Conservation (phyloP, 2,113 vertebrate species). For the Gopherus flavomarginatus region DNA sequence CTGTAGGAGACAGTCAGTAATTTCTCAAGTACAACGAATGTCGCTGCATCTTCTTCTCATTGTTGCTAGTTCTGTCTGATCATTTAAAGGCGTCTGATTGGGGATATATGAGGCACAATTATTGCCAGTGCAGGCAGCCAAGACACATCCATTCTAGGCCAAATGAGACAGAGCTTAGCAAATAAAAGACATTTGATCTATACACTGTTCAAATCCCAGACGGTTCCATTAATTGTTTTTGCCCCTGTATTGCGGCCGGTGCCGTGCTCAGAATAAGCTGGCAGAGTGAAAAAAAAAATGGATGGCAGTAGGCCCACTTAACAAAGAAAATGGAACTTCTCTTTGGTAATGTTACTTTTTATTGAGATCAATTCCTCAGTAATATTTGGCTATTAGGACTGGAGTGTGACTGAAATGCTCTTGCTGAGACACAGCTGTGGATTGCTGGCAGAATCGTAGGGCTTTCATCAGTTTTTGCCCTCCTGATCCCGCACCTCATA, state of each 20-base stretch:
- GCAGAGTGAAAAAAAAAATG: conserved; percentile 21
- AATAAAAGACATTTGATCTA: conserved; percentile 52
- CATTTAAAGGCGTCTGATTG: conserved; percentile 55
- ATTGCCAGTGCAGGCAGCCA: conserved; percentile 26
- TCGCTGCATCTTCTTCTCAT: conserved; percentile 37
- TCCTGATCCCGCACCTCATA: neutral
- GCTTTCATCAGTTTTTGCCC: neutral
- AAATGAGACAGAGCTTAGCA: conserved; percentile 46
- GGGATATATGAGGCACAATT: conserved; percentile 60
- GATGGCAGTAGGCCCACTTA: neutral
- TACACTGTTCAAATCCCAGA: conserved; percentile 41
- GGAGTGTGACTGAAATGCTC: neutral
- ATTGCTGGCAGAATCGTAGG: neutral
- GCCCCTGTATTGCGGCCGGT: conserved; percentile 23
- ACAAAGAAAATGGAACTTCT: conserved; percentile 24
- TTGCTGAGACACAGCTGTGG: neutral
- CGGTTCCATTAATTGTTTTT: conserved; percentile 43
- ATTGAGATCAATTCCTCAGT: conserved; percentile 1
- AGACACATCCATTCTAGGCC: conserved; percentile 18
- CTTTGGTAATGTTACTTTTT: conserved; percentile 1
- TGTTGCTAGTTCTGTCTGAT: conserved; percentile 40
- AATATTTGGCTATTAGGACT: neutral
- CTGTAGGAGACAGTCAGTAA: conserved; percentile 25
- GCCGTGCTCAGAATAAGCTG: conserved; percentile 47
- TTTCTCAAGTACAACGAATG: conserved; percentile 48